A percentile compares a stretch with the other conserved stretches of the same genome.
These are phyloP conservation scores for Melanotaenia parkinsoni DNA, from an alignment of 2,797 vertebrate species.

Conservation along the genomic window DNA sequence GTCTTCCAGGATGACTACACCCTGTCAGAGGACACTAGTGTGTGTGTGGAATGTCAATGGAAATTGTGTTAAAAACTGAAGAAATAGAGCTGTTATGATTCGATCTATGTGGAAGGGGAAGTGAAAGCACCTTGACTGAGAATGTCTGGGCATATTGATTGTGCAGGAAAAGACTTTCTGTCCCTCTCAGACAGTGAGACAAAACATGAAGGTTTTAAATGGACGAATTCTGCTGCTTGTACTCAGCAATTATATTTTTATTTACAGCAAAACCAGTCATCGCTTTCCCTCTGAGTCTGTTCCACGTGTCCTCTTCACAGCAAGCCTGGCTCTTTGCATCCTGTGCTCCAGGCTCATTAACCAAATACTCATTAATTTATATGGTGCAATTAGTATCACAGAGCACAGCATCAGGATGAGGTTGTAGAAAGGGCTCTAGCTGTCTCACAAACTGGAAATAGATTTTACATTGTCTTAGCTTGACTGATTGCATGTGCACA, in stretches of 20 bases:
- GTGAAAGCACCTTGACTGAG: neutral
- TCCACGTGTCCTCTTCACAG: constrained; percentile 44
- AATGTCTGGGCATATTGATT: constrained; percentile 19
- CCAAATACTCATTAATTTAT: constrained; percentile 69
- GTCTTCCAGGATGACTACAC: constrained; percentile 39
- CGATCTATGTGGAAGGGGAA: constrained; percentile 9
- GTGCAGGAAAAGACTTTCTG: constrained; percentile 16
- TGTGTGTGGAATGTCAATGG: constrained; percentile 41
- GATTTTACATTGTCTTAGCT: constrained; percentile 7
- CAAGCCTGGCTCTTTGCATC: constrained; percentile 41
- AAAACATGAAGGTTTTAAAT: constrained; percentile 26
- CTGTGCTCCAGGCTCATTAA: constrained; percentile 70
- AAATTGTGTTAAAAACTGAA: constrained; percentile 18
- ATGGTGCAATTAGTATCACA: constrained; percentile 63
- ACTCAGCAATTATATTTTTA: constrained; percentile 31
- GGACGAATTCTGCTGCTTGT: constrained; percentile 23
- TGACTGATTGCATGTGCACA: neutral
- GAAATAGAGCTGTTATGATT: constrained; percentile 15
- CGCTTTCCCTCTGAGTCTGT: constrained; percentile 23
- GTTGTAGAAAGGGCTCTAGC: constrained; percentile 25
- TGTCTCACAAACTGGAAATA: constrained; percentile 19
- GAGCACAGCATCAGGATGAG: constrained; percentile 34
- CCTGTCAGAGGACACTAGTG: constrained; percentile 40
- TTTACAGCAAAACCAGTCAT: constrained; percentile 33
- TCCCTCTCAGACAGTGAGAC: constrained; percentile 17